Evolutionary conservation across 2,888 invertebrate genomes (phyloP).

Genomic region (Stegana nigrithorax): DNA sequence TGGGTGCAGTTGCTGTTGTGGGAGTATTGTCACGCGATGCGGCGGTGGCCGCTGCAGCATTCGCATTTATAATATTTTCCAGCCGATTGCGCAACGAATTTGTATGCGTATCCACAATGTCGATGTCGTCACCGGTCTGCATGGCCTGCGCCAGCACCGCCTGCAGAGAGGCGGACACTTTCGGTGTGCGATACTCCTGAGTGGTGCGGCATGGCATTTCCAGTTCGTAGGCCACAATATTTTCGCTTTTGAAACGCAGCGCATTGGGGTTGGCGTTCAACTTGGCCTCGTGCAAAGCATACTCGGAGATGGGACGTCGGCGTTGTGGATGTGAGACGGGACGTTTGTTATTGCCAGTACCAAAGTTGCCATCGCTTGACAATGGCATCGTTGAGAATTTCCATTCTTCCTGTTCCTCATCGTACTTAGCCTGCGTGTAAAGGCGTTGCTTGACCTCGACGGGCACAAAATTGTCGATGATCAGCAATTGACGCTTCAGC

Average conservation of each 20-base stretch:
- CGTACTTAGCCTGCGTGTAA: slow-evolving; percentile 79
- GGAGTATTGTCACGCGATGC: slow-evolving; percentile 30
- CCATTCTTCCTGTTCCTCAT: slow-evolving; percentile 88
- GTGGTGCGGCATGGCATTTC: slow-evolving; percentile 69
- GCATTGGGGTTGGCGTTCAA: slow-evolving; percentile 55
- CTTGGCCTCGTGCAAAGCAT: slow-evolving; percentile 70
- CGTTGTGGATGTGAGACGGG: slow-evolving; percentile 76
- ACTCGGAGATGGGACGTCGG: slow-evolving; percentile 75
- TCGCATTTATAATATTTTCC: slow-evolving; percentile 67
- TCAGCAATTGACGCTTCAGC: slow-evolving; percentile 86
- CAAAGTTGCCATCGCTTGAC: slow-evolving; percentile 66
- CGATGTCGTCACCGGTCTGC: slow-evolving; percentile 68
- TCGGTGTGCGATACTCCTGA: slow-evolving; percentile 68
- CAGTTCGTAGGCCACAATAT: slow-evolving; percentile 67
- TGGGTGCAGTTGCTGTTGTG: slow-evolving; percentile 20
- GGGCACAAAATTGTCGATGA: slow-evolving; percentile 92
- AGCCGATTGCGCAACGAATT: slow-evolving; percentile 66
- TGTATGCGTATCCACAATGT: slow-evolving; percentile 65
- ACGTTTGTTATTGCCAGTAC: slow-evolving; percentile 69
- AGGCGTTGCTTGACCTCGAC: slow-evolving; percentile 82
- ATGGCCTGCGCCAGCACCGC: slow-evolving; percentile 69
- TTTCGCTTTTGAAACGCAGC: slow-evolving; percentile 66
- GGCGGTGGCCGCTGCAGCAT: slow-evolving; percentile 50
- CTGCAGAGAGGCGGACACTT: slow-evolving; percentile 68
- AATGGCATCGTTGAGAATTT: slow-evolving; percentile 66